A percentile compares a stretch with the other conserved stretches of the same genome.
phyloP scores from a whole-genome alignment of 2,888 invertebrate genomes.

The Trissonchulus latispiculum region DNA sequence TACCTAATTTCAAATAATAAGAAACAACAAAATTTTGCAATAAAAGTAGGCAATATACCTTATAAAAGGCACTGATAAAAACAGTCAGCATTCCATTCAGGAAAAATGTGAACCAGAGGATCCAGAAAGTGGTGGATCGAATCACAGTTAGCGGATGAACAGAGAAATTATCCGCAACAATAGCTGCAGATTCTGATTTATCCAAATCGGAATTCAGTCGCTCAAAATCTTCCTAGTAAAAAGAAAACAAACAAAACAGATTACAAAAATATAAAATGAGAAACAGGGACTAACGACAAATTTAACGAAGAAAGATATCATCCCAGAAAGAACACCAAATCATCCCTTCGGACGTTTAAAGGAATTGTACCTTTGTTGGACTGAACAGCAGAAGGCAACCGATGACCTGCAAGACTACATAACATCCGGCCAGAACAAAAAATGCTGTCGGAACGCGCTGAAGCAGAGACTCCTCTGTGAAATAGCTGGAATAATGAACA shows the following conservation, averaged over 20 bases:
- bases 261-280: too few relatives aligned
- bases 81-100: constrained; percentile 40
- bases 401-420: neutral
- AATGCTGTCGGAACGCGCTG: neutral
- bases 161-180: neutral
- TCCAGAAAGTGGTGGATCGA: constrained; percentile 38
- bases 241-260: too few relatives aligned
- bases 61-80: constrained; percentile 46
- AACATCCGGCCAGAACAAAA: neutral
- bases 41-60: too few relatives aligned
- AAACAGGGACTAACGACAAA: too few relatives aligned
- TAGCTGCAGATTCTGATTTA: too few relatives aligned
- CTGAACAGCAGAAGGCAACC: neutral
- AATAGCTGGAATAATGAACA: neutral
- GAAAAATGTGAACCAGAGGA: constrained; percentile 44
- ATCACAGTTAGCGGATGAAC: constrained; percentile 34
- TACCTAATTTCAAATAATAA: too few relatives aligned
- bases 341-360: too few relatives aligned
- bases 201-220: too few relatives aligned
- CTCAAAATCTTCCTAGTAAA: neutral
- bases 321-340: too few relatives aligned
- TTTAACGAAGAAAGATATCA: too few relatives aligned
- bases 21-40: too few relatives aligned
- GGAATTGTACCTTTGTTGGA: neutral
- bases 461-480: neutral